Evolutionary conservation across 2,888 invertebrate species (phyloP), one percentile per base, ranked within the genome.

Genomic region (Crocallis elinguaria): DNA sequence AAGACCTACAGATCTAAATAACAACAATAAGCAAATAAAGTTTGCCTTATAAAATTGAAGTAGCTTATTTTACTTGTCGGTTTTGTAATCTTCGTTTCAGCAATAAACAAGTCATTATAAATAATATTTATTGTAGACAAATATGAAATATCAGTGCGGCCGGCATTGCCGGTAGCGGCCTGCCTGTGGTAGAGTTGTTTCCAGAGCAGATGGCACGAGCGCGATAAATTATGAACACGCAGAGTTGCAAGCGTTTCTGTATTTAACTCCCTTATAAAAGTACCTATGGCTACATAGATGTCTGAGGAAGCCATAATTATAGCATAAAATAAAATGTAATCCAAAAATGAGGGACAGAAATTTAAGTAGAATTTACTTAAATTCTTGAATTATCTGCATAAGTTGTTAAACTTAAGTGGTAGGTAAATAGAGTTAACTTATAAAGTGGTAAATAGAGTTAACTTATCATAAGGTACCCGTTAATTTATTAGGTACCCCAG

Each of bases 51-150:
- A 23, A 43, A 21, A 33, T 33, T 13, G 13, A 46, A n/a, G 35
- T 35, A 35, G 29, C 43, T 59, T 53, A 57, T 62, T 64, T 69
- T 66, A 62, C 55, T 54, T 52, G 52, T 65, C 54, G 52, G 60
- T 52, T 66, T 64, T 60, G 65, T 60, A 60, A 53, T 59, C 48
- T 44, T 38, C 36, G 52, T 52, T 55, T 41, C 29, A 39, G 45
- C 43, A 33, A 51, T 52, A 52, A 48, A 53, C 50, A 60, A 50
- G 52, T 46, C 52, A 52, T 52, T 46, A 52, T 36, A 46, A 30
- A 46, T 36, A 46, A 46, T 42, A 52, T 52, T 52, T 52, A 51
- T 45, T 51, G 45, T 41, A 52, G 52, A 36, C 36, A 41, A 46
- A 52, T 46, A 52, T 46, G 41, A 52, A 52, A 52, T 52, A 46